Base-by-base conservation (phyloP, 2,797 vertebrate genomes). In the Acomys russatus region DNA sequence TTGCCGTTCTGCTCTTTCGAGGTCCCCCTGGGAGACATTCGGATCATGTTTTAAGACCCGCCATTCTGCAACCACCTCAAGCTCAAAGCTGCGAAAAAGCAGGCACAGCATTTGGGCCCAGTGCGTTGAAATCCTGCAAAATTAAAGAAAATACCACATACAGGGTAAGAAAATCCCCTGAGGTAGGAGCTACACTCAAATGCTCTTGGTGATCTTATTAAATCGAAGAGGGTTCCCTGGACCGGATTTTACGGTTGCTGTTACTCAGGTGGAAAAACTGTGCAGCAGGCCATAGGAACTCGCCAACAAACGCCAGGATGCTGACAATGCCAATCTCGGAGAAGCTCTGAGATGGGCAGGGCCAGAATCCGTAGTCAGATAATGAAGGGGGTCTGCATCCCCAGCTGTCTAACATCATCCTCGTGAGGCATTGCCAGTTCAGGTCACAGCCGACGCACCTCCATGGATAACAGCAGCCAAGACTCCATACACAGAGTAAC, bases 31-130 rank as follows among this genome's bases (percentile, higher is more conserved):
- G 97, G 87, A 95, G 97, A 92, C 96, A 64, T 92, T 97, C 88
- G 73, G 97, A 97, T 9, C 90, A 97, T 61, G 74, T 99, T 82
- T 97, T 99, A 90, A 98, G 98, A 98, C 99, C 99, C 95, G 98
- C 99, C 83, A 95, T 95, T 74, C 98, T 99, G 92, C 98, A 98
- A 63, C 97, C 98, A 17, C 99, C 99, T 86, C 97, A 97, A 97
- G 83, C 76, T 18, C 91, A 96, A 66, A 88, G 74, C 22, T 93
- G 61, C 92, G 74, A 93, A 86, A 95, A 96, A 90, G 59, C 18
- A 87, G 94, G 89, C 51, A 87, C 88, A 90, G 90, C 85, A 56
- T 93, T 89, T 85, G 90, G 44, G 94, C 94, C 96, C 85, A 91
- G 66, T 94, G 61, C 70, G 64, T 30, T 74, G 54, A 94, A 96